Evolutionary conservation across 2,888 invertebrate species (phyloP).

Genomic region (Ectemnius cavifrons): DNA sequence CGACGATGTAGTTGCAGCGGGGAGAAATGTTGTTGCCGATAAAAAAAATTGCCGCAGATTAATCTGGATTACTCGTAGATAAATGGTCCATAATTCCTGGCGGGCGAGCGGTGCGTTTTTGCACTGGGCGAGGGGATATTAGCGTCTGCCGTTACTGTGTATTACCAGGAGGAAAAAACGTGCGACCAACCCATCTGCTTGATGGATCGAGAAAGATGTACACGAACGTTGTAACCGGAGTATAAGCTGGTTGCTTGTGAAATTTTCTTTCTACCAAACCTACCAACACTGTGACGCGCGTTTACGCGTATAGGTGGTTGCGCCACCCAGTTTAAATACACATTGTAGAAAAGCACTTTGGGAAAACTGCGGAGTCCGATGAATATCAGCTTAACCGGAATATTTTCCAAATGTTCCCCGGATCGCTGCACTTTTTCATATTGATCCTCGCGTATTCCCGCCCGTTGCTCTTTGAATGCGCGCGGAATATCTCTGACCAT

Average conservation of each 20-base stretch:
- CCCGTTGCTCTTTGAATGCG: conserved; percentile 20
- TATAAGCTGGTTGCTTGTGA: too few species aligned
- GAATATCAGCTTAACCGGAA: too few species aligned
- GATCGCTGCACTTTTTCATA: not conserved
- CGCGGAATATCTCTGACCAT: conserved; percentile 17
- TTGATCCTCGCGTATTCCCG: not conserved
- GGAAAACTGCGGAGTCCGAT: too few species aligned
- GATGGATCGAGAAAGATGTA: conserved; percentile 35
- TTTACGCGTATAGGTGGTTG: too few species aligned
- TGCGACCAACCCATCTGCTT: conserved; percentile 20
- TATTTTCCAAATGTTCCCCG: too few species aligned
- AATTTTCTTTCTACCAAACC: too few species aligned
- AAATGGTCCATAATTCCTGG: conserved; percentile 55
- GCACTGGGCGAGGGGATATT: conserved; percentile 40
- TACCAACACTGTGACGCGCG: too few species aligned
- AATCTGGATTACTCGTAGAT: conserved; percentile 58
- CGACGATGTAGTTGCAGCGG: conserved; percentile 42
- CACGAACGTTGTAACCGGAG: too few species aligned
- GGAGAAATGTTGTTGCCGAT: conserved; percentile 54
- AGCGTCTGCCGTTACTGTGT: conserved; percentile 46
- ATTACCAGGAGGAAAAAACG: conserved; percentile 50
- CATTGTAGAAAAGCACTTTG: too few species aligned
- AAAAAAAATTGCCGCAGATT: conserved; percentile 56
- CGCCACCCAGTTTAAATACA: too few species aligned
- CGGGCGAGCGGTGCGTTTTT: conserved; percentile 26